A percentile compares a stretch with the other conserved stretches of the same genome.
Conservation (phyloP, 2,888 invertebrate genomes). For the Apamea monoglypha region DNA sequence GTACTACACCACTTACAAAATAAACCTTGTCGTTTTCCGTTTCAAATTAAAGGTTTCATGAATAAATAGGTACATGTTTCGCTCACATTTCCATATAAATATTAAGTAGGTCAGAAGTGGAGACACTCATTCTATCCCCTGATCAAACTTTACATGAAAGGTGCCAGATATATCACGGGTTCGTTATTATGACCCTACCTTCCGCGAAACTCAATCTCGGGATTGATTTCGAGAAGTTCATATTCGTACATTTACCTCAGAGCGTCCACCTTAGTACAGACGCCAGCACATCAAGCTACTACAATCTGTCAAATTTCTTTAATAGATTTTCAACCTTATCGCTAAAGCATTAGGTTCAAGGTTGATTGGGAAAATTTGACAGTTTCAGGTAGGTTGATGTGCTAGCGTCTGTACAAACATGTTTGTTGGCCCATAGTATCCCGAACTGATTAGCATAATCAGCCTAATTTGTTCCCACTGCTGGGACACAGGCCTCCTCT, state of each 20-base stretch:
- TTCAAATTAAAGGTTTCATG: background rate
- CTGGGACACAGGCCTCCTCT: background rate
- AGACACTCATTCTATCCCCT: conserved; percentile 13
- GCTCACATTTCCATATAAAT: conserved; percentile 8
- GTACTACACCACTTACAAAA: background rate
- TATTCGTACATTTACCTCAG: conserved; percentile 2
- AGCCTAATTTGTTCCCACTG: background rate
- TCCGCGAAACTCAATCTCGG: conserved; percentile 13
- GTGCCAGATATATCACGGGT: background rate
- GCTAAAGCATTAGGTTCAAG: too few species aligned
- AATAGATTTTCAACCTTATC: too few species aligned
- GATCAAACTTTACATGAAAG: conserved; percentile 31
- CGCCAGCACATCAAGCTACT: too few species aligned
- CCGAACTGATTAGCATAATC: background rate
- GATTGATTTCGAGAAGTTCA: conserved; percentile 32
- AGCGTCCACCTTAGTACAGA: background rate
- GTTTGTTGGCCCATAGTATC: conserved; percentile 21
- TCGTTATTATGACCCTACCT: conserved; percentile 10
- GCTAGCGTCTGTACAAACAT: conserved; percentile 4
- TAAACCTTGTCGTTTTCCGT: background rate
- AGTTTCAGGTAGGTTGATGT: too few species aligned
- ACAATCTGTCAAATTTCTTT: too few species aligned
- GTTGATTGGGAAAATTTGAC: too few species aligned
- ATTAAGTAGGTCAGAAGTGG: background rate
- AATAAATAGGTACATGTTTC: conserved; percentile 3